These are phyloP conservation scores for Oreochromis spilurus DNA, from an alignment of 2,113 vertebrate species.

Conservation along the genomic window DNA sequence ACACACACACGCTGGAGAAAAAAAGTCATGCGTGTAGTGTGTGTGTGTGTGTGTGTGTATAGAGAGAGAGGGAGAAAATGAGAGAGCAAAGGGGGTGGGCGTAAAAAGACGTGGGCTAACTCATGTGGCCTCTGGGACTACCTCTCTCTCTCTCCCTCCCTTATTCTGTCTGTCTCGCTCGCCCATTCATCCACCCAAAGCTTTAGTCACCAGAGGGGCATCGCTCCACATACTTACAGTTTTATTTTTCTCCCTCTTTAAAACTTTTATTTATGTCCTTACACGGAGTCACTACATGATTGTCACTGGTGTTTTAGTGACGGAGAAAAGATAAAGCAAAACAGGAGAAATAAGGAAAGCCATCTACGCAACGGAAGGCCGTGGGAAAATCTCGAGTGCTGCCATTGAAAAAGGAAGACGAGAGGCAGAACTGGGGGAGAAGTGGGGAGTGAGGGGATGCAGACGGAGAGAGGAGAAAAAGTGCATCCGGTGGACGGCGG, in stretches of 20 bases:
- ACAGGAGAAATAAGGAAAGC: not conserved
- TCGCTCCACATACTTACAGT: constrained; percentile 55
- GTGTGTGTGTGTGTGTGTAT: not conserved
- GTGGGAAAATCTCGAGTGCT: constrained; percentile 55
- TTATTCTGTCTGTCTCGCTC: not conserved
- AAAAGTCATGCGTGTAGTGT: not conserved
- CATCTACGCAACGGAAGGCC: not conserved
- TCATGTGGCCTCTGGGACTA: constrained; percentile 50
- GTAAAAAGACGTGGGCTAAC: constrained; percentile 34
- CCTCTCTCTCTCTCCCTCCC: constrained; percentile 23
- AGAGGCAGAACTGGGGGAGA: not conserved
- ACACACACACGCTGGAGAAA: constrained; percentile 36
- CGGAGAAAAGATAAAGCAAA: not conserved
- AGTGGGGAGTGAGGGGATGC: constrained; percentile 1
- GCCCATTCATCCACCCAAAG: constrained; percentile 16
- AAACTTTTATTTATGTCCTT: constrained; percentile 52
- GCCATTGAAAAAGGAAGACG: constrained; percentile 8
- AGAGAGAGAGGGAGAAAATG: not conserved
- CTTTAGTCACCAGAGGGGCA: constrained; percentile 64
- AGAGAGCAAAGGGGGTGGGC: not conserved
- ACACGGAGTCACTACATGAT: constrained; percentile 59
- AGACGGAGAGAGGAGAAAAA: constrained; percentile 42
- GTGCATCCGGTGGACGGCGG: constrained; percentile 54
- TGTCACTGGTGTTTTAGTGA: constrained; percentile 46
- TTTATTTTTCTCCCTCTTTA: not conserved